Evolutionary conservation across 1,140 invertebrate genomes (phyloP).

Genomic region (Drosophila pectinifera): DNA sequence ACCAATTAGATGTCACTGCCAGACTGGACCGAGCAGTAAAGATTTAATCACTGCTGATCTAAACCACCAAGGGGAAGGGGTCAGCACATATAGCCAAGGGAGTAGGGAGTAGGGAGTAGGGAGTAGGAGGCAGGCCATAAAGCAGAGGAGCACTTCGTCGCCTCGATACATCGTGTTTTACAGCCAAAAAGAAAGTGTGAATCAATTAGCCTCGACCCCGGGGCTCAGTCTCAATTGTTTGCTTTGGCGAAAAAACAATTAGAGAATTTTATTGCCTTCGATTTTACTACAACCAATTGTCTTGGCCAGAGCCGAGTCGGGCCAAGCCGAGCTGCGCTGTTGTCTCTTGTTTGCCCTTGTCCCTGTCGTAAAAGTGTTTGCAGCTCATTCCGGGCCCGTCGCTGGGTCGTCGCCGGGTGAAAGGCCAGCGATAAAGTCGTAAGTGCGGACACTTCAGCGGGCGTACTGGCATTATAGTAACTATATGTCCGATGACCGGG

Average conservation of each 20-base stretch:
- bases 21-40: conserved; percentile 50
- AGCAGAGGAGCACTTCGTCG: conserved; percentile 24
- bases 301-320: neutral
- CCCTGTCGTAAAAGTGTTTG: conserved; percentile 74
- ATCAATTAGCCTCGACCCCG: conserved; percentile 70
- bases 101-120: too few species aligned
- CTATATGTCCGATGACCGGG: conserved; percentile 47
- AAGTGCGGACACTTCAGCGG: conserved; percentile 53
- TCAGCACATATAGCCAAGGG: neutral
- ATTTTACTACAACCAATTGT: conserved; percentile 65
- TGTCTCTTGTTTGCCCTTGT: conserved; percentile 50
- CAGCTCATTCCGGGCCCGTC: conserved; percentile 36
- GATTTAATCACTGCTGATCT: conserved; percentile 72
- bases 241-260: conserved; percentile 77
- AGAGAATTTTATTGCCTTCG: conserved; percentile 73
- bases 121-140: conserved; percentile 11
- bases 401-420: conserved; percentile 57
- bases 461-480: neutral
- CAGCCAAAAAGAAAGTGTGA: conserved; percentile 82
- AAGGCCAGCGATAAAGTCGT: conserved; percentile 67
- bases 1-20: conserved; percentile 57
- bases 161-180: conserved; percentile 74
- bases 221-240: conserved; percentile 71
- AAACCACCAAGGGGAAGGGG: conserved; percentile 14
- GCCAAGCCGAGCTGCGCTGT: neutral